phyloP scores from a whole-genome alignment of 37 sponge, comb jelly and placozoan species.

The Agelas oroides region DNA sequence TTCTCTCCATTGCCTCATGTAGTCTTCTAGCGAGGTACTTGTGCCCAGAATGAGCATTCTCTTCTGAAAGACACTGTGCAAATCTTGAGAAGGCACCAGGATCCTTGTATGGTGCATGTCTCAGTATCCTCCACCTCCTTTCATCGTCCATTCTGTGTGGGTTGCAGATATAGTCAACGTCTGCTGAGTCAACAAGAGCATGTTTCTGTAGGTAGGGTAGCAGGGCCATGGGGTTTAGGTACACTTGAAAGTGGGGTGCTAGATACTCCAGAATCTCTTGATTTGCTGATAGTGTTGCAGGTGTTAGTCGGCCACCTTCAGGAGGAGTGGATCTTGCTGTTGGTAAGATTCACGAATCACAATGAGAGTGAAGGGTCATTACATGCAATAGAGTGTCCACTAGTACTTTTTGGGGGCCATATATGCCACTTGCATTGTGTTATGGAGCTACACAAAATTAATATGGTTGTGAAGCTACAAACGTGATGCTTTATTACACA shows the following conservation, averaged over 20 bases:
- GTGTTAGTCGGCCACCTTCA: too few species aligned
- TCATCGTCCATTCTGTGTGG: slow-evolving; percentile 24
- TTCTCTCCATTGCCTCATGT: slow-evolving; percentile 37
- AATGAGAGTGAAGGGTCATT: too few species aligned
- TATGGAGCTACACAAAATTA: too few species aligned
- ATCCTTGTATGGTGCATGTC: neutral
- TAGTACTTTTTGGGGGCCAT: too few species aligned
- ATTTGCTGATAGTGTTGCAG: neutral
- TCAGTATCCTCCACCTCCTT: slow-evolving; percentile 5
- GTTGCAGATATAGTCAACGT: slow-evolving; percentile 28
- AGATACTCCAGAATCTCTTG: slow-evolving; percentile 37
- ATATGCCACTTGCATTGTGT: too few species aligned
- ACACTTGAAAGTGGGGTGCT: neutral
- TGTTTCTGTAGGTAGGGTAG: slow-evolving; percentile 15
- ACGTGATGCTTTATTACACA: too few species aligned
- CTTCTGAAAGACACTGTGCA: slow-evolving; percentile 31
- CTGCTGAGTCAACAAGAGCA: slow-evolving; percentile 12
- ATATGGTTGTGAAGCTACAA: too few species aligned
- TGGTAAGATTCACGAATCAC: too few species aligned
- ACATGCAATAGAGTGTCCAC: too few species aligned
- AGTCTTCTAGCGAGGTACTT: slow-evolving; percentile 33
- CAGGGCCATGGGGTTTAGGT: slow-evolving; percentile 10
- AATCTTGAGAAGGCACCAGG: slow-evolving; percentile 22
- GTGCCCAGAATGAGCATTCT: slow-evolving; percentile 9
- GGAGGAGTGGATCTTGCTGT: too few species aligned